Percentiles rank a stretch among this genome's conserved stretches.
phyloP scores from a whole-genome alignment of 1,140 invertebrate genomes.

The Paracyclopina nana region DNA sequence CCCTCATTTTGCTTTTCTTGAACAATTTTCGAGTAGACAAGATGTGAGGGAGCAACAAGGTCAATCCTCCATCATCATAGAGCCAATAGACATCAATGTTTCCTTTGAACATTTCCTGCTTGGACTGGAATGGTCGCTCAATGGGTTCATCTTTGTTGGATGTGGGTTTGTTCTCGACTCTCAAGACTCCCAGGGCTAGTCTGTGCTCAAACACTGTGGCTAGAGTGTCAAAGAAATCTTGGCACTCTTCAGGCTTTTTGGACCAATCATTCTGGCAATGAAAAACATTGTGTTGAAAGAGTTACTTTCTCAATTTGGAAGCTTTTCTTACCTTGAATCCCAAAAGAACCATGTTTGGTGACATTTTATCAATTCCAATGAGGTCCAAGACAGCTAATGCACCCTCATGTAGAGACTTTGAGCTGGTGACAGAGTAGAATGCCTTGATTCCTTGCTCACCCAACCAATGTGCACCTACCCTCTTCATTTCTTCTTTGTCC shows the following conservation, averaged over 20 bases:
- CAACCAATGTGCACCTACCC: conserved; percentile 30
- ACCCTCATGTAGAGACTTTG: conserved; percentile 26
- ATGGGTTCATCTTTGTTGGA: background rate
- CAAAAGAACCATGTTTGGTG: conserved; percentile 69
- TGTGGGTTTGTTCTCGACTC: conserved; percentile 23
- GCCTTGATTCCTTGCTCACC: conserved; percentile 28
- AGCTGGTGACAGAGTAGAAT: conserved; percentile 31
- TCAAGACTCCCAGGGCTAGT: conserved; percentile 33
- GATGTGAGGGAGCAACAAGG: conserved; percentile 77
- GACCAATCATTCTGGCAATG: too few species aligned
- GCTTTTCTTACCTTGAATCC: too few species aligned
- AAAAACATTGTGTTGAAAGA: too few species aligned
- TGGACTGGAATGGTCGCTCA: conserved; percentile 18
- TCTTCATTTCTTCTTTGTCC: conserved; percentile 30
- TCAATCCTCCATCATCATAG: conserved; percentile 45
- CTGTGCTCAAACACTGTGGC: conserved; percentile 36
- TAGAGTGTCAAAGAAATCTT: conserved; percentile 22
- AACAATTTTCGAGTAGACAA: conserved; percentile 62
- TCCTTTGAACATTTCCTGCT: conserved; percentile 26
- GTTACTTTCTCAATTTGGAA: too few species aligned
- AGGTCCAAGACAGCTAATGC: conserved; percentile 37
- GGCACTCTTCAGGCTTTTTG: conserved; percentile 28
- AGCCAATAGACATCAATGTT: conserved; percentile 46
- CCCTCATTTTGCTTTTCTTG: conserved; percentile 60
- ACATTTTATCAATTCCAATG: conserved; percentile 66